Conservation (phyloP, 64 coral and sea anemone genomes). For the Anthopleura sola region DNA sequence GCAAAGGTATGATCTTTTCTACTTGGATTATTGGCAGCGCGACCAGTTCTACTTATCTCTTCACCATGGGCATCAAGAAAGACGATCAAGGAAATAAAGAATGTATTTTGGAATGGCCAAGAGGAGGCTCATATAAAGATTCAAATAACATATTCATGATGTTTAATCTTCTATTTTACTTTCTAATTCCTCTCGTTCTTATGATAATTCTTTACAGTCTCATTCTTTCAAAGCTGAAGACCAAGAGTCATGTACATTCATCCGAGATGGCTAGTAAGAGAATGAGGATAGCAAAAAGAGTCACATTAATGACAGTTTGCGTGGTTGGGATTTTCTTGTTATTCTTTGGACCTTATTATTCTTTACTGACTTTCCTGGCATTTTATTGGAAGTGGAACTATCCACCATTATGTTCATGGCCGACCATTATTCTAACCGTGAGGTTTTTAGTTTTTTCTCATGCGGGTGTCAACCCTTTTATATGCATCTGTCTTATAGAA, state of each 20-base stretch:
- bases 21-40: not conserved
- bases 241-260: not conserved
- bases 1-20: not conserved
- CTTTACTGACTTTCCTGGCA: not conserved
- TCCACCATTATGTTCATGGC: not conserved
- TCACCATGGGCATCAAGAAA: not conserved
- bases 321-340: not conserved
- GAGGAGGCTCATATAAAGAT: not conserved
- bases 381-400: conserved; percentile 1
- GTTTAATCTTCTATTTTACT: not conserved
- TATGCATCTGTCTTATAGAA: not conserved
- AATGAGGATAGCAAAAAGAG: not conserved
- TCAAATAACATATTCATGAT: not conserved
- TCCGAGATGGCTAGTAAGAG: not conserved
- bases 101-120: not conserved
- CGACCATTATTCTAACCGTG: not conserved
- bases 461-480: not conserved
- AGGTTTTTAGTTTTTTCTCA: not conserved
- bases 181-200: not conserved
- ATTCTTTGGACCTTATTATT: not conserved
- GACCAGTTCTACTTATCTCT: not conserved
- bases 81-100: not conserved
- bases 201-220: not conserved
- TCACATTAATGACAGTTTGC: not conserved
- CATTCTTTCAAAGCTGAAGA: not conserved